Evolutionary conservation across 1,140 invertebrate species (phyloP), one percentile per base, ranked within the genome.

Genomic region (Drosophila lacteicornis): DNA sequence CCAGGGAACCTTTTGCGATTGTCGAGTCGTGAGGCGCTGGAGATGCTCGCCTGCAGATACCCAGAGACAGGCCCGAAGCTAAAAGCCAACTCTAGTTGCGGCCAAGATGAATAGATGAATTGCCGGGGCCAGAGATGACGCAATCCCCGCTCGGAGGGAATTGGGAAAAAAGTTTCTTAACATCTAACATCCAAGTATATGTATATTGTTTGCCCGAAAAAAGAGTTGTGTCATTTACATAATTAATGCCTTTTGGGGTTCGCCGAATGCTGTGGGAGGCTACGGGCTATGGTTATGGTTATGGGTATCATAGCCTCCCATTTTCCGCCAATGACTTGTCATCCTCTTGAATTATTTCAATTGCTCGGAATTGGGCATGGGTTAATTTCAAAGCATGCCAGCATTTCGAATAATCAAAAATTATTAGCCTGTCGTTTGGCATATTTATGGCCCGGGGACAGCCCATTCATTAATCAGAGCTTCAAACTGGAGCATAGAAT

Each of bases 201-300:
- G 68, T 38, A 43, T 45, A 65, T 65, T 58, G 51, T 51, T 75
- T 43, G 49, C 22, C 27, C 43, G 8, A 55, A 58, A 69, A 77
- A 69, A 76, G 46, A 77, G 74, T 77, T 77, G 74, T 83, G 80
- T 83, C 67, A 83, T 88, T 73, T 67, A 78, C 80, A 83, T 83
- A 88, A 88, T 88, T 77, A 82, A 53, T 49, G 58, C 27, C 25
- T 68, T 61, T 55, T 38, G 47, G 43, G 27, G 47, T 43, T 56
- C 43, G 74, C 19, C 19, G 19, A 19, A 19, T 19, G 19, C 47
- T 65, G 53, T 76, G 60, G 40, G 53, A 40, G 53, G 55, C 22
- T n/a, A n/a, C 7, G 17, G 17, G 27, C 17, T 42, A 4, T 4
- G 33, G 11, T 0, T 13, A 13, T 42, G 15, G 40, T 0, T 19